phyloP scores from a whole-genome alignment of 2,797 vertebrate genomes.

The Macropus fuliginosus region DNA sequence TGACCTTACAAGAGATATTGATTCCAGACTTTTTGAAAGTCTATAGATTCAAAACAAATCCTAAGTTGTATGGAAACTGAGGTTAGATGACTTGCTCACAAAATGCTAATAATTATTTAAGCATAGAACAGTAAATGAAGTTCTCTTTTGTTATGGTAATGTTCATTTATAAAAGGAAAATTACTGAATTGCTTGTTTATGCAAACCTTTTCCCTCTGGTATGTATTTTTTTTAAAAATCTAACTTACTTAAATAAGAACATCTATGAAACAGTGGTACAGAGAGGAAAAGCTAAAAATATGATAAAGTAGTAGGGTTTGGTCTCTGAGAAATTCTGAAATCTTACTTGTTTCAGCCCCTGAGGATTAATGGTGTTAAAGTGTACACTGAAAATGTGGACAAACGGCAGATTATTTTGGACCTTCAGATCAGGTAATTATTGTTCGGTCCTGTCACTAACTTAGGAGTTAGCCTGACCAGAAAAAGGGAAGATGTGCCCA shows the following conservation, averaged over 20 bases:
- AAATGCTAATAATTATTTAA: neutral
- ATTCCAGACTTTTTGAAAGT: neutral
- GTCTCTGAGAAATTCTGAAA: constrained; percentile 33
- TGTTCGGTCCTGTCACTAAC: neutral
- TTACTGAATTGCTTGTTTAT: neutral
- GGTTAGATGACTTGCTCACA: neutral
- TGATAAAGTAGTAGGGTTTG: neutral
- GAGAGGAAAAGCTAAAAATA: neutral
- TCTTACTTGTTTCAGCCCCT: constrained; percentile 88
- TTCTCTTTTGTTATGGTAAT: neutral
- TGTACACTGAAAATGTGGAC: constrained; percentile 98
- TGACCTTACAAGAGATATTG: neutral
- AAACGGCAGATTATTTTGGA: constrained; percentile 98
- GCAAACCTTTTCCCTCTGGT: neutral
- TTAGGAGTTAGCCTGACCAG: neutral
- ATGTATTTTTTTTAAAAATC: neutral
- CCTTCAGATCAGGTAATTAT: constrained; percentile 95
- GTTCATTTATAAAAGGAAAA: neutral
- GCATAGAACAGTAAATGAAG: neutral
- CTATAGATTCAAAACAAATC: neutral
- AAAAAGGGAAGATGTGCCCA: neutral
- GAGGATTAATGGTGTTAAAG: constrained; percentile 96
- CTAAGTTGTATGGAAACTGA: neutral
- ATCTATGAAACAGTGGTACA: neutral
- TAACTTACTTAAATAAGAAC: neutral